Evolutionary conservation across 2,797 vertebrate genomes (phyloP).

Genomic region (Poecilia velifera): DNA sequence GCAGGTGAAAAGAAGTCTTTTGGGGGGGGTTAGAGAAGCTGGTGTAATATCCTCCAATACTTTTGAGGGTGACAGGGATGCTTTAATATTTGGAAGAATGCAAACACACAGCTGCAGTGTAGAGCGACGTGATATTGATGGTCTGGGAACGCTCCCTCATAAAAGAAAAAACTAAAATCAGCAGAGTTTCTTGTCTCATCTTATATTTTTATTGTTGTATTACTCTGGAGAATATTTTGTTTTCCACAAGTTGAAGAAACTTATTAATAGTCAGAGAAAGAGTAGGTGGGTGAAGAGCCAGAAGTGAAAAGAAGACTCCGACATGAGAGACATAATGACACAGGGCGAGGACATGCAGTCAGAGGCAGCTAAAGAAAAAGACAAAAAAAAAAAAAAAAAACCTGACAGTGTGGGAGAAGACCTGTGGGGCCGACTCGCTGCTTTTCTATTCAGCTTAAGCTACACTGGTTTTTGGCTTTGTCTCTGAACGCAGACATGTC

Average conservation of each 20-base stretch:
- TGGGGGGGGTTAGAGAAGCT: background rate
- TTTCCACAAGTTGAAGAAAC: background rate
- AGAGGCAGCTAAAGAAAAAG: constrained; percentile 44
- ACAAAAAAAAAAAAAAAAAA: constrained; percentile 19
- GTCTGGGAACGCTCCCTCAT: background rate
- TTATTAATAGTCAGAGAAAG: background rate
- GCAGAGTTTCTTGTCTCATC: background rate
- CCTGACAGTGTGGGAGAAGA: constrained; percentile 23
- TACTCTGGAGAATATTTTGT: background rate
- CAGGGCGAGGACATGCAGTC: constrained; percentile 39
- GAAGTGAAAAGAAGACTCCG: constrained; percentile 16
- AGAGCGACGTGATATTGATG: background rate
- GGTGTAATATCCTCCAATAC: background rate
- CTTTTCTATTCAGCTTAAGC: constrained; percentile 43
- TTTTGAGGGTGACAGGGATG: background rate
- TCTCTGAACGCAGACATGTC: background rate
- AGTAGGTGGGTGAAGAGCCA: background rate
- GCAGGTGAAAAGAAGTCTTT: background rate
- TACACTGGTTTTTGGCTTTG: constrained; percentile 28
- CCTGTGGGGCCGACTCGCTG: constrained; percentile 17
- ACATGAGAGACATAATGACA: constrained; percentile 5
- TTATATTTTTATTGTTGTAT: background rate
- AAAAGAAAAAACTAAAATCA: background rate
- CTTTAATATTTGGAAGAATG: constrained; percentile 3
- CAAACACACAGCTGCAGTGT: background rate